Conservation (phyloP, 2,797 vertebrate species). For the Sylvilagus floridanus region DNA sequence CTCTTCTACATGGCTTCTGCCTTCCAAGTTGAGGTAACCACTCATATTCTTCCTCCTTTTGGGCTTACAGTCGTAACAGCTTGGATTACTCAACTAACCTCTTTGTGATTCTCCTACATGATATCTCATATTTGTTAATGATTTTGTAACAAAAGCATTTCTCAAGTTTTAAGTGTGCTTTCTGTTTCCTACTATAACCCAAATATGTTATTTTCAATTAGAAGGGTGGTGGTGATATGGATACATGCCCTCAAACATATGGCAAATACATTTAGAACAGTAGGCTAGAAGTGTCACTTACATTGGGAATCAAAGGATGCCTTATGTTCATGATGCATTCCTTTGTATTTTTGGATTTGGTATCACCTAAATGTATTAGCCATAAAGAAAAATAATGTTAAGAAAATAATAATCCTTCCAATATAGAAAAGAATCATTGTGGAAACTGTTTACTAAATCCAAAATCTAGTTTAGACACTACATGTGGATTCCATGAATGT, state of each 20-base stretch:
- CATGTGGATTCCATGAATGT: neutral
- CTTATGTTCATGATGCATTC: neutral
- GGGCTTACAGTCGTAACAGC: neutral
- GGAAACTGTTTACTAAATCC: neutral
- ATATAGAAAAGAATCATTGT: neutral
- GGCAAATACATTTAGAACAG: neutral
- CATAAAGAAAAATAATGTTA: constrained; percentile 34
- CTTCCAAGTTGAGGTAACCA: neutral
- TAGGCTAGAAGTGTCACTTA: neutral
- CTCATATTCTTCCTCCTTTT: neutral
- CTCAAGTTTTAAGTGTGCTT: neutral
- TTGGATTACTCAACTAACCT: neutral
- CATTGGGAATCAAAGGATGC: neutral
- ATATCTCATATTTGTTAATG: neutral
- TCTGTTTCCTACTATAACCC: constrained; percentile 18
- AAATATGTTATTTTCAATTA: neutral
- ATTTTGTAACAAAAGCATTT: constrained; percentile 39
- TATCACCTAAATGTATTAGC: neutral
- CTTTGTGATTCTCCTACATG: neutral
- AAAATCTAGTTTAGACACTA: neutral
- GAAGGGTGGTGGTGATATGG: neutral
- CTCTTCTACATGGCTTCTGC: neutral
- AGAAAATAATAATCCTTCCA: constrained; percentile 8
- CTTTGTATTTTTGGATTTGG: constrained; percentile 26
- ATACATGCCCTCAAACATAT: constrained; percentile 25